Percentiles rank a stretch among this genome's conserved stretches.
Conservation (phyloP, 2,888 invertebrate genomes). For the Aspidapion aeneum region DNA sequence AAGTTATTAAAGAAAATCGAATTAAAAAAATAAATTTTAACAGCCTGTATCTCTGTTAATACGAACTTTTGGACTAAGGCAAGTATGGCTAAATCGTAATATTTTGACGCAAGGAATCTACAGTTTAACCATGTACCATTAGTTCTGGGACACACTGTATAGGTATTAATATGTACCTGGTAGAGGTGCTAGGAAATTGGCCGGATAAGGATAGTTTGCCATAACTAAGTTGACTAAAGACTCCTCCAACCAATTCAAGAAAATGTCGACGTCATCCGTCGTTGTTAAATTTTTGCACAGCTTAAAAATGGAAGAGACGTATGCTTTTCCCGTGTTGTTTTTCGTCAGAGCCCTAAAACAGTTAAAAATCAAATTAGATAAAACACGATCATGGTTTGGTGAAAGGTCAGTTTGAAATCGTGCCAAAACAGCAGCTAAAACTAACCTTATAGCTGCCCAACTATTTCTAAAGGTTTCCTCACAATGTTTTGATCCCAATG, state of each 20-base stretch:
- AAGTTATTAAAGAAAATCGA: no score
- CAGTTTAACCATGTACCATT: no score
- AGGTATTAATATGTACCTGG: no score
- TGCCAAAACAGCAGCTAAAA: background rate
- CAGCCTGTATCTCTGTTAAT: no score
- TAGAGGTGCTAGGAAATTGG: slow-evolving; percentile 75
- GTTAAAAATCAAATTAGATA: no score
- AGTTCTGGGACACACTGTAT: no score
- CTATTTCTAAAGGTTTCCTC: slow-evolving; percentile 68
- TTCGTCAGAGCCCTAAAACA: slow-evolving; percentile 49
- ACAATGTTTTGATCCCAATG: slow-evolving; percentile 54
- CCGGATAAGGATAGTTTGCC: slow-evolving; percentile 92
- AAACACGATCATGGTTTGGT: no score
- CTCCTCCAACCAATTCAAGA: slow-evolving; percentile 69
- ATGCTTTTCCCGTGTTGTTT: slow-evolving; percentile 63
- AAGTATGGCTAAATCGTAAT: no score
- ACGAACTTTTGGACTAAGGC: no score
- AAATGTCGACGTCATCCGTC: slow-evolving; percentile 50
- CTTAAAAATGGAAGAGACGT: slow-evolving; percentile 69
- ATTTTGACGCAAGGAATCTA: no score
- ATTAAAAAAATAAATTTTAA: no score
- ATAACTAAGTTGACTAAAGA: slow-evolving; percentile 83
- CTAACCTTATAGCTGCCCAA: slow-evolving; percentile 72
- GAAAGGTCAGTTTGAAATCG: background rate
- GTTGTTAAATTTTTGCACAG: slow-evolving; percentile 69